phyloP scores from a whole-genome alignment of 2,797 vertebrate genomes.

The Notolepis coatsorum region DNA sequence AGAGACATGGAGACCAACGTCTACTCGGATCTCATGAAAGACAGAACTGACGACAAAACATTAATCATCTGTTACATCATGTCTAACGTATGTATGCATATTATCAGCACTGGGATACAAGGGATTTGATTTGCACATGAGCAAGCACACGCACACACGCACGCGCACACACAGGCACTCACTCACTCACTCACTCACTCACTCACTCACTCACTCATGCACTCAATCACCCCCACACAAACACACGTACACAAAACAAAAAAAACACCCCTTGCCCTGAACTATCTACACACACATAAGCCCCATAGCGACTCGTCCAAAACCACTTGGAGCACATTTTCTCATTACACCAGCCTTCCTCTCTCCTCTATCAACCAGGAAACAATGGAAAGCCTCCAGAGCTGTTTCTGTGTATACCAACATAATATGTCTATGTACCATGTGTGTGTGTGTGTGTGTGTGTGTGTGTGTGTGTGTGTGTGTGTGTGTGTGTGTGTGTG shows the following conservation, averaged over 20 bases:
- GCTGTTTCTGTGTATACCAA: constrained; percentile 16
- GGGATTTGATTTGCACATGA: neutral
- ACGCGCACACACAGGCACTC: neutral
- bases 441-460: constrained; percentile 15
- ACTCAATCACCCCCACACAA: neutral
- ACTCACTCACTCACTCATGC: neutral
- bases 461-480: constrained; percentile 14
- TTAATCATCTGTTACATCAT: constrained; percentile 45
- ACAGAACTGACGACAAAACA: constrained; percentile 27
- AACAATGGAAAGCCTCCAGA: constrained; percentile 57
- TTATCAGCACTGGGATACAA: constrained; percentile 22
- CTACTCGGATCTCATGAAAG: constrained; percentile 40
- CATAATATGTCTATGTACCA: neutral
- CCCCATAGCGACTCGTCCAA: constrained; percentile 47
- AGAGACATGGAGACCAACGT: constrained; percentile 29
- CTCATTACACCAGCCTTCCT: constrained; percentile 52
- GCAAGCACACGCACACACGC: neutral
- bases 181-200: neutral
- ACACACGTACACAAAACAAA: neutral
- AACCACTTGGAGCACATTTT: constrained; percentile 66
- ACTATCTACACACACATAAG: constrained; percentile 45
- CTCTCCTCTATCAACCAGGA: constrained; percentile 47
- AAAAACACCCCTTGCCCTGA: constrained; percentile 6
- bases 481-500: constrained; percentile 12
- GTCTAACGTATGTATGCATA: constrained; percentile 8